Evolutionary conservation across 1,140 invertebrate genomes (phyloP), one percentile per base, ranked within the genome.

Genomic region (Bilobella aurantiaca): DNA sequence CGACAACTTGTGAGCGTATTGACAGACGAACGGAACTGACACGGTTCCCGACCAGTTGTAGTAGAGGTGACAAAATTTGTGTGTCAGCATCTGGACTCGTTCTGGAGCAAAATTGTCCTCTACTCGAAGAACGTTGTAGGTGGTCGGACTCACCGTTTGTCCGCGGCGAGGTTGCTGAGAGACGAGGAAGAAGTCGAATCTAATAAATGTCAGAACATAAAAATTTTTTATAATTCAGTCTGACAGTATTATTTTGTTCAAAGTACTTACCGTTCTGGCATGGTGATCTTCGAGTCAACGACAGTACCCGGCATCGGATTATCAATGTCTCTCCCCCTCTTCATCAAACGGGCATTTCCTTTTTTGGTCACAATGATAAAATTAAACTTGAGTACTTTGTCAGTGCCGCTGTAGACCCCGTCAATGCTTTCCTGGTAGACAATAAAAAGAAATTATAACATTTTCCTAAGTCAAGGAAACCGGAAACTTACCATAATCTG

Each of bases 1-100:
- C 0, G 90, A 89, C 66, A 93, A 73, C 75, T 92, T 93, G 70
- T 93, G 90, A 2, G 91, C 88, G 73, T 89, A 90, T 74, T 92
- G 89, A 68, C 89, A 91, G 0, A 89, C 88, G 0, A 90, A 88
- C 0, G 91, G 91, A 0, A 93, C 90, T n/a, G 87, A 77, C 0
- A 73, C 71, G 21, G 69, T 69, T 1, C 71, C 71, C n/a, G 78
- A 76, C 83, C 86, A 92, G 76, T 93, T 93, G 74, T 83, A 93
- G 69, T 93, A 93, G 77, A 91, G 77, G 72, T 93, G 89, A 0
- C 84, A 86, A 72, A 92, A 76, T 75, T 91, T 92, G 72, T 88
- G 93, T 0, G 89, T 82, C 0, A 93, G 72, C 14, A 83, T 74
- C 75, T 93, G 91, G 2, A 91, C 74, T 62, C 83, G 79, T 65